A percentile compares a stretch with the other conserved stretches of the same genome.
phyloP scores from a whole-genome alignment of 1,140 invertebrate species.

The Drosophila lacertosa region DNA sequence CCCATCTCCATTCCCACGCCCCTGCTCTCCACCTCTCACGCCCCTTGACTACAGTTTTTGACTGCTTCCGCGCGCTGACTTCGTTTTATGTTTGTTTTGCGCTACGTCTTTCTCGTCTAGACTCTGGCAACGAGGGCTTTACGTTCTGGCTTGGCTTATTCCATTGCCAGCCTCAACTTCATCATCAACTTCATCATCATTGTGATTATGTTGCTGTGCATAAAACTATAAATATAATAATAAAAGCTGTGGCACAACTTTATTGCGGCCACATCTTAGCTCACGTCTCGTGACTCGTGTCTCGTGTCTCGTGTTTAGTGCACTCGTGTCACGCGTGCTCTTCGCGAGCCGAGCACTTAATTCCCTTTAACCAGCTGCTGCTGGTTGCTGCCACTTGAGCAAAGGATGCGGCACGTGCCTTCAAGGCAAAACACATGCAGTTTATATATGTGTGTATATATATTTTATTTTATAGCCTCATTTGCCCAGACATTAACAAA shows the following conservation, averaged over 20 bases:
- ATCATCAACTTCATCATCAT: conserved; percentile 6
- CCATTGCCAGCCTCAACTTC: conserved; percentile 53
- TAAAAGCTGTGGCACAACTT: conserved; percentile 47
- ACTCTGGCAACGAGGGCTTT: conserved; percentile 40
- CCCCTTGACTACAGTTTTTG: background rate
- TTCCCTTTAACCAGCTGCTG: conserved; percentile 47
- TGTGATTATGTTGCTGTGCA: conserved; percentile 49
- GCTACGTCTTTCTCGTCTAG: conserved; percentile 57
- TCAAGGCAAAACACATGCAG: conserved; percentile 1
- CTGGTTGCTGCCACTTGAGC: background rate
- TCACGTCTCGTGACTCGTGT: conserved; percentile 4
- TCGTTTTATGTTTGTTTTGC: conserved; percentile 73
- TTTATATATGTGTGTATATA: background rate
- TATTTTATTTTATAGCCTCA: conserved; percentile 37
- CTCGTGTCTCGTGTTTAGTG: conserved; percentile 5
- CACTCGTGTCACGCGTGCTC: conserved; percentile 62
- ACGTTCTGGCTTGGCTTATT: conserved; percentile 61
- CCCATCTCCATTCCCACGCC: background rate
- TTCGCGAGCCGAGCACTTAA: conserved; percentile 59
- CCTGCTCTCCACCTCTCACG: background rate
- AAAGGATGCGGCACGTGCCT: conserved; percentile 24
- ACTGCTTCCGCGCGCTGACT: conserved; percentile 31
- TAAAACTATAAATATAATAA: conserved; percentile 67
- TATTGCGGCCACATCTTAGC: conserved; percentile 31
- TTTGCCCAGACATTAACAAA: conserved; percentile 61